phyloP scores from a whole-genome alignment of 1,140 invertebrate species.

The Neodiprion virginianus region DNA sequence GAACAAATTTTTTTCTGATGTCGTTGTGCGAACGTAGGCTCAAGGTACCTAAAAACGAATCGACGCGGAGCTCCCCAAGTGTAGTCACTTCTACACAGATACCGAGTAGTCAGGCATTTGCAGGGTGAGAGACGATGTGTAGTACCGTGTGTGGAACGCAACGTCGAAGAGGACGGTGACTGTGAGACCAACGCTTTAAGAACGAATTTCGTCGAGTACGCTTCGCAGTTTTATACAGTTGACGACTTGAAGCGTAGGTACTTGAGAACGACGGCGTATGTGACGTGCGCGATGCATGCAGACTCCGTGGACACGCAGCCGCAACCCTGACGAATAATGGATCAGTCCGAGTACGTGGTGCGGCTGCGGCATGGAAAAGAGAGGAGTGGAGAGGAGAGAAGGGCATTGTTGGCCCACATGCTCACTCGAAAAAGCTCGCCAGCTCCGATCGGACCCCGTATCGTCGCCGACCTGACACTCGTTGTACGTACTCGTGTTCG shows the following conservation, averaged over 20 bases:
- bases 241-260: not conserved
- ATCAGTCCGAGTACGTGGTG: not conserved
- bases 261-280: not conserved
- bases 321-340: conserved; percentile 2
- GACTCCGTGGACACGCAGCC: not conserved
- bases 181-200: not conserved
- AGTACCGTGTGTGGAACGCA: too few species aligned
- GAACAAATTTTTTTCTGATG: too few species aligned
- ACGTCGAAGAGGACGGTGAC: too few species aligned
- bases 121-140: too few species aligned
- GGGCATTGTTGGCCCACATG: conserved; percentile 60
- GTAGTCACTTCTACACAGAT: too few species aligned
- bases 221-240: conserved; percentile 7
- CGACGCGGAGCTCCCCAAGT: too few species aligned
- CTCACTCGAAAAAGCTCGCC: conserved; percentile 47
- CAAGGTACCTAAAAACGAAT: too few species aligned
- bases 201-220: conserved; percentile 5
- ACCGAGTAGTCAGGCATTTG: too few species aligned
- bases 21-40: too few species aligned
- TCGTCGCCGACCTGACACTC: not conserved
- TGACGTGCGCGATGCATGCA: not conserved
- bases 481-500: too few species aligned
- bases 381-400: conserved; percentile 33
- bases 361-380: not conserved
- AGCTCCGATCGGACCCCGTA: conserved; percentile 42